phyloP scores from a whole-genome alignment of 1,140 invertebrate species.

The Eriosoma lanigerum region DNA sequence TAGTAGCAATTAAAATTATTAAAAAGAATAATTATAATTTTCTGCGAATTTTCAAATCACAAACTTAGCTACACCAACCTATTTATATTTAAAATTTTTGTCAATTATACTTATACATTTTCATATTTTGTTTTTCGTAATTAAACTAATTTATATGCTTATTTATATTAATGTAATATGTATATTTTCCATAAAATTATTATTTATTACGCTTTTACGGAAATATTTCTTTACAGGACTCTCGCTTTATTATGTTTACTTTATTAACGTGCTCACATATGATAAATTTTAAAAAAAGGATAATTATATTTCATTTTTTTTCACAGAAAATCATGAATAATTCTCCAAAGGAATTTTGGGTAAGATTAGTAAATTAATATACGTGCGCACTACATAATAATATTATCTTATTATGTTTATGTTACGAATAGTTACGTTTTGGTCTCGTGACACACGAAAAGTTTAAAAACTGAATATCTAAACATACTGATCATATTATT shows the following conservation, averaged over 20 bases:
- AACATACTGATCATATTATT: too few relatives aligned
- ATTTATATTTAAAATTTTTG: too few relatives aligned
- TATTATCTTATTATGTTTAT: not conserved
- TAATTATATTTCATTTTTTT: conserved; percentile 23
- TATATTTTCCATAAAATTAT: conserved; percentile 27
- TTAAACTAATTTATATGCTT: conserved; percentile 5
- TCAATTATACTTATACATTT: too few relatives aligned
- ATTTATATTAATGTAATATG: not conserved
- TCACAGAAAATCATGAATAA: conserved; percentile 11
- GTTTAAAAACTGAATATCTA: too few relatives aligned
- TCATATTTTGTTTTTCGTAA: too few relatives aligned
- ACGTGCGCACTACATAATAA: not conserved
- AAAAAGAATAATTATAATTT: too few relatives aligned
- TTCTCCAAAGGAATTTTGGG: conserved; percentile 22
- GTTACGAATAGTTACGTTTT: conserved; percentile 25
- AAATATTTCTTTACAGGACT: conserved; percentile 20
- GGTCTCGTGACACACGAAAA: not conserved
- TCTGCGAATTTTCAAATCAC: too few relatives aligned
- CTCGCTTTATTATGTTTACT: conserved; percentile 16
- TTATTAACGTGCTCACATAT: not conserved
- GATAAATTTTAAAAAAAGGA: conserved; percentile 29
- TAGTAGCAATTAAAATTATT: too few relatives aligned
- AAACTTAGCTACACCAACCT: too few relatives aligned
- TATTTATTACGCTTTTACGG: conserved; percentile 27
- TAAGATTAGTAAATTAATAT: conserved; percentile 31